A percentile compares a stretch with the other conserved stretches of the same genome.
Conservation (phyloP, 2,797 vertebrate species). For the Dermochelys coriacea region DNA sequence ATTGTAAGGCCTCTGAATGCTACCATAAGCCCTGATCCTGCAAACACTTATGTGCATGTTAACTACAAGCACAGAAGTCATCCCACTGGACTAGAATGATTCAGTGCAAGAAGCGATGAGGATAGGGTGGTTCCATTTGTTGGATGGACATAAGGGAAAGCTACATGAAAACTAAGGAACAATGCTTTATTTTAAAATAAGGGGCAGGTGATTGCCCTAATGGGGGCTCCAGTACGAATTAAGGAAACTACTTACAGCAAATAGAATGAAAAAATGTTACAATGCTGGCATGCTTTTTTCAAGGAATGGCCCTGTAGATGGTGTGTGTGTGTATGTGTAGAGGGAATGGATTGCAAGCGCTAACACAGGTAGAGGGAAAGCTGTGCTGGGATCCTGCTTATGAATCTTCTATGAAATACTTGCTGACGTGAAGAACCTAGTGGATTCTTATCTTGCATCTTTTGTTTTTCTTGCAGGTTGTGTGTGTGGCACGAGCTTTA, state of each 20-base stretch:
- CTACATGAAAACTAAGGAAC: not conserved
- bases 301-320: not conserved
- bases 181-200: not conserved
- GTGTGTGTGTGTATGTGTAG: rapidly evolving
- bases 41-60: not conserved
- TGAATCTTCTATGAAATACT: not conserved
- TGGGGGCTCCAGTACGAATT: not conserved
- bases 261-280: not conserved
- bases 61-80: not conserved
- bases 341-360: not conserved
- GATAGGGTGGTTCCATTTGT: not conserved
- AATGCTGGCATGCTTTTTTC: not conserved
- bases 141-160: not conserved
- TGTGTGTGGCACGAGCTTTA: not conserved
- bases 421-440: rapidly evolving
- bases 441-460: rapidly evolving
- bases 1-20: not conserved
- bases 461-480: slow-evolving; percentile 48
- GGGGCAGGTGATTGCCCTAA: not conserved
- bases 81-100: not conserved
- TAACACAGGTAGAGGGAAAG: not conserved
- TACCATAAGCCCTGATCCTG: not conserved
- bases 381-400: not conserved
- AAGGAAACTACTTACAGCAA: not conserved
- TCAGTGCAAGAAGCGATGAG: not conserved